A percentile compares a stretch with the other conserved stretches of the same genome.
Evolutionary conservation across 2,113 vertebrate species (phyloP).

Genomic region (Urocynchramus pylzowi): DNA sequence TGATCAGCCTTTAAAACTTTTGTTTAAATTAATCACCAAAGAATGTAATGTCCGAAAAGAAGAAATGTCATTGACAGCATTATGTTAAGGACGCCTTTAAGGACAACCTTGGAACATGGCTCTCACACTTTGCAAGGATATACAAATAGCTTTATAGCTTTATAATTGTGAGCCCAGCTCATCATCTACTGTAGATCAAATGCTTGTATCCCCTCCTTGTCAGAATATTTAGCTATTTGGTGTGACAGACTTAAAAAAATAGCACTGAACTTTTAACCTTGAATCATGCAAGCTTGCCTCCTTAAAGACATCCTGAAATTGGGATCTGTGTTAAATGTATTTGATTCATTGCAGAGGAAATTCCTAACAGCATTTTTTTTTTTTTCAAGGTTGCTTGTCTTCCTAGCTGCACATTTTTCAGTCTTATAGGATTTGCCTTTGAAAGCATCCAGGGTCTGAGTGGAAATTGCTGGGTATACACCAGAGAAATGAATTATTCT

Average conservation of each 20-base stretch:
- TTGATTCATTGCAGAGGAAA: neutral
- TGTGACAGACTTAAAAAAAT: neutral
- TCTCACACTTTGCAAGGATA: neutral
- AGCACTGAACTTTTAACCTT: conserved; percentile 62
- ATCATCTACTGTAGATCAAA: neutral
- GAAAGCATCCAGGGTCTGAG: neutral
- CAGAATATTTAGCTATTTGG: neutral
- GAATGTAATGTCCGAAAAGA: neutral
- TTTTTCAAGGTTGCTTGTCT: neutral
- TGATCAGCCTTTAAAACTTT: conserved; percentile 26
- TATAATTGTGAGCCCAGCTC: neutral
- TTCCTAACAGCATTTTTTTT: neutral
- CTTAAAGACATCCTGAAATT: neutral
- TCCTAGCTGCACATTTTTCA: neutral
- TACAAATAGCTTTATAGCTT: neutral
- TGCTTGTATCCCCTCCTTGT: neutral
- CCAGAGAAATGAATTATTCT: neutral
- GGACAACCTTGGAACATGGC: neutral
- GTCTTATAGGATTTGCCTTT: neutral
- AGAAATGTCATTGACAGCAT: neutral
- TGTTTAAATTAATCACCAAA: neutral
- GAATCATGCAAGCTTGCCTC: conserved; percentile 16
- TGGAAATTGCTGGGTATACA: neutral
- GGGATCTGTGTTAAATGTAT: neutral
- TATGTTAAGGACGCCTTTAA: neutral